Percentiles rank a stretch among this genome's conserved stretches.
Conservation (phyloP, 2,113 vertebrate species). For the Elanoides forficatus region DNA sequence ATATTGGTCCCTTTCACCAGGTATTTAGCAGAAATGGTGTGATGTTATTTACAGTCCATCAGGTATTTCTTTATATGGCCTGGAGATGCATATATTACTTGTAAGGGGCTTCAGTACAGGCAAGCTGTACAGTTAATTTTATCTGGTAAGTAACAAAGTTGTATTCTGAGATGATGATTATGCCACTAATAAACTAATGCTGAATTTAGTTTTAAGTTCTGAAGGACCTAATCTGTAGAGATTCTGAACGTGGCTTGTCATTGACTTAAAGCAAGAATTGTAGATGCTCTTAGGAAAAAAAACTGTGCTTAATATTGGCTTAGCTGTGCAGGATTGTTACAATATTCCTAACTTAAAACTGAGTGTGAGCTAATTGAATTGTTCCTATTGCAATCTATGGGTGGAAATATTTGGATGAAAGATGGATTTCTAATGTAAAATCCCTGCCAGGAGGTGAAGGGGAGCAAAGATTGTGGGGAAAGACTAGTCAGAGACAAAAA, state of each 20-base stretch:
- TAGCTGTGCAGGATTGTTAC: neutral
- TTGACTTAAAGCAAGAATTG: neutral
- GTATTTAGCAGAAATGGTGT: neutral
- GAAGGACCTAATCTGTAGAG: neutral
- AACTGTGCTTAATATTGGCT: neutral
- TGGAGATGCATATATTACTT: fast-evolving
- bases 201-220: neutral
- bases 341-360: neutral
- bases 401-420: neutral
- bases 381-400: neutral
- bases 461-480: neutral
- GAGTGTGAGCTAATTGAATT: neutral
- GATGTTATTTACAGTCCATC: neutral
- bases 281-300: neutral
- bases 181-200: neutral
- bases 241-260: neutral
- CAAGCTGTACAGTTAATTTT: neutral
- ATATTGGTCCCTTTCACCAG: neutral
- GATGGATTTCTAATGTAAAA: neutral
- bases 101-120: neutral
- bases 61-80: neutral
- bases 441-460: neutral
- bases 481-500: neutral
- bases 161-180: neutral
- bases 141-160: neutral